Conservation (phyloP, 2,797 vertebrate genomes). For the Staurois parvus region DNA sequence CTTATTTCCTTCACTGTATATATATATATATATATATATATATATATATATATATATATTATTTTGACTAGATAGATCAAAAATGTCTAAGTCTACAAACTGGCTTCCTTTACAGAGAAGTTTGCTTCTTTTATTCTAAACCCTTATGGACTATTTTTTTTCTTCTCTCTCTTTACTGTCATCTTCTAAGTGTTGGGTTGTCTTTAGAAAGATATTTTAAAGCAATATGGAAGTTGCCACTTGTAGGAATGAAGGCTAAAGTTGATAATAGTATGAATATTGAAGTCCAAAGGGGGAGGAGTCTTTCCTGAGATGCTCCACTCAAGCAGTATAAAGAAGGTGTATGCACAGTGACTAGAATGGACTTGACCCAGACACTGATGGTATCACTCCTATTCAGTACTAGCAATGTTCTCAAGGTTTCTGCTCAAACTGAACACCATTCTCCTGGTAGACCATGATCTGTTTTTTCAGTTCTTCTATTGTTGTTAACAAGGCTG, state of each 20-base stretch:
- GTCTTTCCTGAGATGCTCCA: slow-evolving; percentile 4
- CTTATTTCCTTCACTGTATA: no score
- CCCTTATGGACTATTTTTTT: neutral
- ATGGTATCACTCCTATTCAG: neutral
- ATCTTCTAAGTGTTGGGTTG: neutral
- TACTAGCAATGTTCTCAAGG: slow-evolving; percentile 1
- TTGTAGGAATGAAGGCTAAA: neutral
- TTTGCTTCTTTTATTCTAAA: no score
- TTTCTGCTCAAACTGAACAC: neutral
- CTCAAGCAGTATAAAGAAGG: neutral
- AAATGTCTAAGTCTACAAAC: no score
- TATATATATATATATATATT: no score
- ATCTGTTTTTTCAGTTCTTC: slow-evolving; percentile 74
- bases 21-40: no score
- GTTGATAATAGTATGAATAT: neutral
- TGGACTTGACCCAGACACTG: neutral
- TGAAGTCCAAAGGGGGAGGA: neutral
- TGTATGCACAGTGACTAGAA: neutral
- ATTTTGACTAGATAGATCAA: no score
- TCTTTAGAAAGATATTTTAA: neutral
- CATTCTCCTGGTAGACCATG: slow-evolving; percentile 34
- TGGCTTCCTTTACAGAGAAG: no score
- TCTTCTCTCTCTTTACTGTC: neutral
- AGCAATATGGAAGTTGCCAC: slow-evolving; percentile 5
- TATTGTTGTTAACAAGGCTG: slow-evolving; percentile 78